Percentiles rank a stretch among this genome's conserved stretches.
Evolutionary conservation across 2,888 invertebrate species (phyloP).

Genomic region (Drosophila bunnanda): DNA sequence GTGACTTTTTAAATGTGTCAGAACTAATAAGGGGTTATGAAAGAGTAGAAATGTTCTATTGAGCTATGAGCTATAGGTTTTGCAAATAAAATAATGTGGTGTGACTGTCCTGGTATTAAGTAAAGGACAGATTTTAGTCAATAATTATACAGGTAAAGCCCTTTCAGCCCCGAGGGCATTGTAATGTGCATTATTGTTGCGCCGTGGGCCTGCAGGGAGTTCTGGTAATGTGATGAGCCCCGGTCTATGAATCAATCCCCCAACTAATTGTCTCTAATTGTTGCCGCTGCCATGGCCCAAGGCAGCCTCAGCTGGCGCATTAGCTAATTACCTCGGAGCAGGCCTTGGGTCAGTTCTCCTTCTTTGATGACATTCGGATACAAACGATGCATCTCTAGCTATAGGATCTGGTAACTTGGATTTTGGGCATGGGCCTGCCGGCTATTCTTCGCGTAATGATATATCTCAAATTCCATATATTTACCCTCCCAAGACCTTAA

Average conservation of each 20-base stretch:
- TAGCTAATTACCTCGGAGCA: conserved; percentile 52
- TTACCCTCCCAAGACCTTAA: too few species aligned
- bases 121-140: background rate
- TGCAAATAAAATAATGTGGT: too few species aligned
- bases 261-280: conserved; percentile 68
- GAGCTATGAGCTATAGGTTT: too few species aligned
- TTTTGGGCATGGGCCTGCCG: too few species aligned
- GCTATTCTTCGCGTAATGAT: background rate
- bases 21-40: too few species aligned
- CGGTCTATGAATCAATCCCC: conserved; percentile 26
- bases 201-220: conserved; percentile 23
- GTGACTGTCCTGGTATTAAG: too few species aligned
- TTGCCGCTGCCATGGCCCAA: conserved; percentile 41
- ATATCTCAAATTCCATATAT: background rate
- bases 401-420: conserved; percentile 5
- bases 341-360: conserved; percentile 6
- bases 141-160: background rate
- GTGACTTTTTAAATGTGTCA: too few species aligned
- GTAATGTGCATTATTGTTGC: conserved; percentile 52
- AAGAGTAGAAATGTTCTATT: too few species aligned
- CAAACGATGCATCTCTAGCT: conserved; percentile 8
- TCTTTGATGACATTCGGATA: background rate
- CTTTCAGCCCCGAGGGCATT: background rate
- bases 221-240: conserved; percentile 43
- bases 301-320: conserved; percentile 46